Evolutionary conservation across 2,113 vertebrate species (phyloP).

Genomic region (Cisticola juncidis): DNA sequence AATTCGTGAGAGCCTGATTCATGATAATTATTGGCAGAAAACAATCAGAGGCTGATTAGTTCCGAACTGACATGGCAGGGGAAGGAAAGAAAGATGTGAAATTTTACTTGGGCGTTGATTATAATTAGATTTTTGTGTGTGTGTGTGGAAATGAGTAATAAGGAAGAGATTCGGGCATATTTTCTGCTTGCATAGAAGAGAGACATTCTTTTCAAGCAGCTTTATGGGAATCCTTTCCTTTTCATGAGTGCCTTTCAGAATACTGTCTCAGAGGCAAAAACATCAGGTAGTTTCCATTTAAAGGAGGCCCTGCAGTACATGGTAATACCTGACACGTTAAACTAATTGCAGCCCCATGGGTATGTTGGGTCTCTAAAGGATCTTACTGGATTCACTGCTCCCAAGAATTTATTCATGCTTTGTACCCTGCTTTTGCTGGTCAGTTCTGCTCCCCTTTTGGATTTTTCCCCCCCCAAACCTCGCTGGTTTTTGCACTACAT

Average conservation of each 20-base stretch:
- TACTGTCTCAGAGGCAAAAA: not conserved
- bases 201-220: not conserved
- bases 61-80: not conserved
- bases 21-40: not conserved
- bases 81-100: not conserved
- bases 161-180: not conserved
- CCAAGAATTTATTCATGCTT: not conserved
- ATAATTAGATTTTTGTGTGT: not conserved
- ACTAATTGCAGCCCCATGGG: not conserved
- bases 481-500: fast-evolving
- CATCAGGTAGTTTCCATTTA: not conserved
- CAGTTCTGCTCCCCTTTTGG: not conserved
- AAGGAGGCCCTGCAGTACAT: not conserved
- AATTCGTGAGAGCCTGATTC: not conserved
- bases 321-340: not conserved
- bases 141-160: not conserved
- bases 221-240: not conserved
- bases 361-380: not conserved
- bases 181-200: not conserved
- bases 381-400: not conserved
- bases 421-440: not conserved
- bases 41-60: not conserved
- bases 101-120: not conserved
- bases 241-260: not conserved
- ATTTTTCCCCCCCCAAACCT: not conserved